Evolutionary conservation across 1,140 invertebrate genomes (phyloP), one percentile per base, ranked within the genome.

Genomic region (Aphaenogaster rudis): DNA sequence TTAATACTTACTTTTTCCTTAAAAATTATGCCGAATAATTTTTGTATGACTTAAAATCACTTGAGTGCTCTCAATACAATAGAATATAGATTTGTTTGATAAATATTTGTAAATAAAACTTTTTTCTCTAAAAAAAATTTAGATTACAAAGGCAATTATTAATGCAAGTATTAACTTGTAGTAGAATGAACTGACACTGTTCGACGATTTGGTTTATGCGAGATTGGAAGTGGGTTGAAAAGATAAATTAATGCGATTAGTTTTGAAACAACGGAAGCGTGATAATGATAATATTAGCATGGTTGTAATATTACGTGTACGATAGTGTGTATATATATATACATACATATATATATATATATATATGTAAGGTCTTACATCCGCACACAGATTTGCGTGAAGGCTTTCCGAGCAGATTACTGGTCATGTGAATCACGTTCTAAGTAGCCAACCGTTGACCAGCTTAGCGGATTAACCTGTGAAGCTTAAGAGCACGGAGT

Each of bases 361-460:
- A 17, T 50, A 61, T 45, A 36, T 50, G n/a, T 39, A 72, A 57
- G 42, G 17, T 28, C 42, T 61, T 84, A 76, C 21, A 57, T 76
- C 13, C 17, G 33, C 57, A 50, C n/a, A 50, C 69, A 45, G 64
- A 80, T 86, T 86, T 79, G 63, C 28, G 39, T 69, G 45, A 81
- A 86, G 76, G 39, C 77, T 59, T 80, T 80, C 33, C 28, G 50
- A 81, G 28, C 21, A 59, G 77, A 81, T 86, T 80, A 86, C 61
- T 59, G n/a, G 78, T 69, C 78, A 86, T 86, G 52, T 69, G 85
- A 52, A 39, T 86, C 42, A 42, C 17, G 52, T 86, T 86, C 61
- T 86, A 86, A 86, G 77, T 86, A 84, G 80, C 45, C 42, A 74
- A 82, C 80, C 80, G 57, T 76, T 84, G 80, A 69, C 17, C 54